Base-by-base conservation (phyloP, 1,140 invertebrate species). In the Zaprionus tsacasi region DNA sequence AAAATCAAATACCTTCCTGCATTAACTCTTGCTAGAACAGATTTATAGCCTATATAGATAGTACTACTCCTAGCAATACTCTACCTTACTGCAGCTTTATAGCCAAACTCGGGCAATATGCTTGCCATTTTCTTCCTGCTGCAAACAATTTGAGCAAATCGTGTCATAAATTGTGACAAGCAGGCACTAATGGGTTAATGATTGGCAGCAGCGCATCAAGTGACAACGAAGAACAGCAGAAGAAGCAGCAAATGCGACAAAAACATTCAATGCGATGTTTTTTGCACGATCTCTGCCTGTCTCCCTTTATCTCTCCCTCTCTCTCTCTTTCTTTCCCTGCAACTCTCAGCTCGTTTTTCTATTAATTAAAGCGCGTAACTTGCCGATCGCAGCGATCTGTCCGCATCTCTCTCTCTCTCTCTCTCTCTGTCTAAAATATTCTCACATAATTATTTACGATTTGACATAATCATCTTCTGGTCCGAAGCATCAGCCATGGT, bases 401-500 rank as follows among this genome's bases (percentile, higher is more conserved):
- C 68, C 36, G 36, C 11, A 8, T 35, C 7, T 35, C 6, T 35
- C 33, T 35, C 4, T 35, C 33, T 10, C 7, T 35, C 33, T 35
- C 7, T 35, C 10, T 35, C 33, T 15, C 58, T 30, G 12, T 45
- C 40, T 90, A 81, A 91, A 91, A 91, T 91, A 91, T 91, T 91
- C 88, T 91, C 88, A 91, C 88, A 91, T 91, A 91, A 91, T 91
- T 91, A 91, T 91, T 91, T 91, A 91, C 88, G 88, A 91, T 91
- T 91, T 88, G 85, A 88, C 85, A 88, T 88, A 88, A 88, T 88
- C 85, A 88, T 85, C 85, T 85, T 69, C 78, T 54, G 70, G 76
- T 33, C 21, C 12, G 15, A 11, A 35, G 33, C 33, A 35, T 7
- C 33, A 8, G 33, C 33, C 33, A 10, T 35, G 7, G n/a, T 15